phyloP scores from a whole-genome alignment of 2,888 invertebrate species.

The Acrobasis repandana region DNA sequence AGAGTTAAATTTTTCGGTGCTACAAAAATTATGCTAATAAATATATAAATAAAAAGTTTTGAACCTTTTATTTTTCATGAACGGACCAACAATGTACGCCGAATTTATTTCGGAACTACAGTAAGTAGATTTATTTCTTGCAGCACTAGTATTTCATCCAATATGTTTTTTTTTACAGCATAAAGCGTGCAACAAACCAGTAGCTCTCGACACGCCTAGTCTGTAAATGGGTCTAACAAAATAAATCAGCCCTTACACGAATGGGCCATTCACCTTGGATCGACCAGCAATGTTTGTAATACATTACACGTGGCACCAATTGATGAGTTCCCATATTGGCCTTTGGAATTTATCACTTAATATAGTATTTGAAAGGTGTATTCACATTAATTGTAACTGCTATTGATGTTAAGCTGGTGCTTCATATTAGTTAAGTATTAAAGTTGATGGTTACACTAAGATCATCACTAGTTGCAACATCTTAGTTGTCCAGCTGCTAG shows the following conservation, averaged over 20 bases:
- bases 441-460: background rate
- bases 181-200: no score
- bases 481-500: background rate
- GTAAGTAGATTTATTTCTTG: no score
- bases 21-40: no score
- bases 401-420: background rate
- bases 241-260: conserved; percentile 63
- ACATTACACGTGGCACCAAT: conserved; percentile 42
- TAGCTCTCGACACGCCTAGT: background rate
- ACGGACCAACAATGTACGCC: no score
- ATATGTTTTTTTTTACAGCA: no score
- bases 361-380: conserved; percentile 7
- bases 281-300: conserved; percentile 43
- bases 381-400: background rate
- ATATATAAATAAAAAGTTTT: no score
- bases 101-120: no score
- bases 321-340: conserved; percentile 40
- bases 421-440: background rate
- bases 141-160: no score
- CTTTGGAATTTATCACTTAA: conserved; percentile 5
- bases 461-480: background rate
- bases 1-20: no score
- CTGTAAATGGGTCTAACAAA: conserved; percentile 49
- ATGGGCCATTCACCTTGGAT: conserved; percentile 63
- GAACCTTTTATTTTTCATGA: background rate